These are phyloP conservation scores for Battus philenor DNA, from an alignment of 1,140 invertebrate genomes.

Conservation along the genomic window DNA sequence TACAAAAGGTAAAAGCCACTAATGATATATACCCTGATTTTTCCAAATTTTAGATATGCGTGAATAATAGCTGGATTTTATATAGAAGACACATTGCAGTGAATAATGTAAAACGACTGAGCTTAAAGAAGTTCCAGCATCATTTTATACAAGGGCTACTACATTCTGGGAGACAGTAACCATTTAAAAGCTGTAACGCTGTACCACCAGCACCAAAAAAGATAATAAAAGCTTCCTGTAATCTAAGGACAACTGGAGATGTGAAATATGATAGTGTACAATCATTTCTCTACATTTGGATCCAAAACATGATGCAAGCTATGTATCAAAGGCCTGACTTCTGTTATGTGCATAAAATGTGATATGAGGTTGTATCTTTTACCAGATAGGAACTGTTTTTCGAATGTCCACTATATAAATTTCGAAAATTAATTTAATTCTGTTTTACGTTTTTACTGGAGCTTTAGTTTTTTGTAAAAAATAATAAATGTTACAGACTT, in stretches of 20 bases:
- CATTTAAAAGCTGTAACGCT: slow-evolving; percentile 18
- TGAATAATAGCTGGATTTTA: slow-evolving; percentile 26
- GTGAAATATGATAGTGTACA: slow-evolving; percentile 25
- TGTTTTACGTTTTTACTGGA: too few species aligned
- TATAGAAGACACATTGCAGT: slow-evolving; percentile 21
- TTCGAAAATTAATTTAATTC: too few species aligned
- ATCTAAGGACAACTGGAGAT: slow-evolving; percentile 14
- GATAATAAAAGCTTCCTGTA: slow-evolving; percentile 17
- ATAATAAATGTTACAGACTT: too few species aligned
- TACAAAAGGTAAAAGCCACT: slow-evolving; percentile 28
- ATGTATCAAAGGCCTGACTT: slow-evolving; percentile 24
- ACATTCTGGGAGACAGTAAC: too few species aligned
- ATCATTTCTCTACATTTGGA: slow-evolving; percentile 24
- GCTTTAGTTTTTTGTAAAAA: too few species aligned
- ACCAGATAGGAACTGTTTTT: too few species aligned
- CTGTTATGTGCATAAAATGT: slow-evolving; percentile 26
- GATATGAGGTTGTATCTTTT: slow-evolving; percentile 22
- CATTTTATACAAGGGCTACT: slow-evolving; percentile 23
- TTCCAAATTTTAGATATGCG: slow-evolving; percentile 28
- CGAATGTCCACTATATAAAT: too few species aligned
- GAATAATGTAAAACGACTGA: slow-evolving; percentile 20
- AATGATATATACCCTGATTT: slow-evolving; percentile 27
- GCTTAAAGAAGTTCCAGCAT: slow-evolving; percentile 20
- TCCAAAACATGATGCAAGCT: slow-evolving; percentile 25
- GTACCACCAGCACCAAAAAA: slow-evolving; percentile 20